phyloP scores from a whole-genome alignment of 2,113 vertebrate species.

The Sakesphorus luctuosus region DNA sequence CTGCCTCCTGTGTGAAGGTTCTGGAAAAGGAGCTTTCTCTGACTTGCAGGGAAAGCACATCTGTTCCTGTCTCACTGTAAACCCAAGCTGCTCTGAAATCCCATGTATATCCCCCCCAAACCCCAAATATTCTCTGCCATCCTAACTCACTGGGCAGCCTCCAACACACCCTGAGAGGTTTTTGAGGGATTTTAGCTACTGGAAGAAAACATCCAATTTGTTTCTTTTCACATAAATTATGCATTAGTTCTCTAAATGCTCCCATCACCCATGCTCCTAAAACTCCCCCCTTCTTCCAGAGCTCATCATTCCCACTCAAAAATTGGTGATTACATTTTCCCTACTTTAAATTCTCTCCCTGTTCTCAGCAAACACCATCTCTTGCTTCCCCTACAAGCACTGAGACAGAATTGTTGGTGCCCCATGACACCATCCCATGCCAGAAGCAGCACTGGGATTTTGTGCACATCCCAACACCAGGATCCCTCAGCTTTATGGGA shows the following conservation, averaged over 20 bases:
- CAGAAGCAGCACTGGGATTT: neutral
- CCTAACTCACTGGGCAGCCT: neutral
- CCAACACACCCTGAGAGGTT: accelerated
- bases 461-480: neutral
- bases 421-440: neutral
- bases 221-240: neutral
- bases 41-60: neutral
- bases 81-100: neutral
- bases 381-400: neutral
- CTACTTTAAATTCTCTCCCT: neutral
- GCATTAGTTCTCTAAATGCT: neutral
- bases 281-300: neutral
- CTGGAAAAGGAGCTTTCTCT: neutral
- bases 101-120: neutral
- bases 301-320: neutral
- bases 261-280: neutral
- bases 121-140: neutral
- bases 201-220: neutral
- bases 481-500: neutral
- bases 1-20: neutral
- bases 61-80: neutral
- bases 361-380: neutral
- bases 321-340: neutral
- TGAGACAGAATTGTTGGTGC: neutral
- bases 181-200: neutral